These are phyloP conservation scores for Aurelia coerulea DNA, from an alignment of 30 jellyfish, hydroid and myxozoan species.

Conservation along the genomic window DNA sequence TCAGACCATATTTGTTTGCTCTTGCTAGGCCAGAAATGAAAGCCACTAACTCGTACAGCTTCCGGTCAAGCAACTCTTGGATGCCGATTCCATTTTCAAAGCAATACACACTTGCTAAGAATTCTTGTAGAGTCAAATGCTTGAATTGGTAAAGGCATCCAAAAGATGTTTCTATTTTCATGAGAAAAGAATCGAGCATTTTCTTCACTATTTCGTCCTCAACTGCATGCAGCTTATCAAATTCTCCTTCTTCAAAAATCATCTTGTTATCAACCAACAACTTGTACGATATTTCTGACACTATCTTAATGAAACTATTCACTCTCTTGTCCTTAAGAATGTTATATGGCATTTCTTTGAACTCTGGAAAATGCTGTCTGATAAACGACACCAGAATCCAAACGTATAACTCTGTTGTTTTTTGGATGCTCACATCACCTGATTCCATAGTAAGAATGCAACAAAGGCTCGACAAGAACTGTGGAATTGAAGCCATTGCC, in stretches of 20 bases:
- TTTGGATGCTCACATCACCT: background rate
- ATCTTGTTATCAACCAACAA: constrained; percentile 1
- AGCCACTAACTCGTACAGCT: constrained; percentile 16
- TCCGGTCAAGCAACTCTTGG: constrained; percentile 10
- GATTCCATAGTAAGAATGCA: constrained; percentile 22
- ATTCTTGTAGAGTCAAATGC: constrained; percentile 47
- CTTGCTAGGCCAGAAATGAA: constrained; percentile 41
- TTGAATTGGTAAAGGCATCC: constrained; percentile 53
- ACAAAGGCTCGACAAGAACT: constrained; percentile 45
- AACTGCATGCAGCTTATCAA: background rate
- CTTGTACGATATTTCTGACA: constrained; percentile 22
- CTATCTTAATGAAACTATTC: background rate
- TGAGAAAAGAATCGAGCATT: constrained; percentile 34
- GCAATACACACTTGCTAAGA: constrained; percentile 32
- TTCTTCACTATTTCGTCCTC: constrained; percentile 18
- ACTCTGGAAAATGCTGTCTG: constrained; percentile 27
- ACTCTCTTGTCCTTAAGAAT: constrained; percentile 9
- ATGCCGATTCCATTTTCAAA: constrained; percentile 3
- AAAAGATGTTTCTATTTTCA: constrained; percentile 28
- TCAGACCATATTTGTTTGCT: background rate
- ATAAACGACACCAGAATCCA: constrained; percentile 37
- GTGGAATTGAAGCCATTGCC: constrained; percentile 43
- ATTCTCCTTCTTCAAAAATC: constrained; percentile 25
- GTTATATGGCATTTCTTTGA: constrained; percentile 26
- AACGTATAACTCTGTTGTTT: constrained; percentile 31